Conservation (phyloP, 2,888 invertebrate species). For the Dromius quadrimaculatus region DNA sequence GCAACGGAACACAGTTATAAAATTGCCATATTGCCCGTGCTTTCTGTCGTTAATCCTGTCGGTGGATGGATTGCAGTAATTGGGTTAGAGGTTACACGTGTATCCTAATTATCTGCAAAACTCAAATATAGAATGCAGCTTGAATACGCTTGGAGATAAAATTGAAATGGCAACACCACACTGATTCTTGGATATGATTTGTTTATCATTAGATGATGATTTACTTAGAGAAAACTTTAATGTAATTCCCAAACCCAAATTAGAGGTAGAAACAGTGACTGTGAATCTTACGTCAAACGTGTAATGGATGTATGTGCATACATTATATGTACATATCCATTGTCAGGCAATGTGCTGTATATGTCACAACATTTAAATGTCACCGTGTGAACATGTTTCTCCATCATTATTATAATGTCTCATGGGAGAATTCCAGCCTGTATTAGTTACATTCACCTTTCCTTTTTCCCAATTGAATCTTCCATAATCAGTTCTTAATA, state of each 20-base stretch:
- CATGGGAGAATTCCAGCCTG: background rate
- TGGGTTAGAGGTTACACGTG: conserved; percentile 1
- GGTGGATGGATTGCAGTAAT: conserved; percentile 3
- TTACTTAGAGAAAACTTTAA: no score
- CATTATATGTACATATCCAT: conserved; percentile 8
- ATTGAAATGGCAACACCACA: no score
- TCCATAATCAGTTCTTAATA: no score
- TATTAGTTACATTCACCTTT: no score
- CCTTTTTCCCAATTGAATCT: no score
- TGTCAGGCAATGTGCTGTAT: conserved; percentile 12
- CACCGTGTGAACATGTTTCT: conserved; percentile 16
- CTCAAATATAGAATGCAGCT: background rate
- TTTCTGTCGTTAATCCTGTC: background rate
- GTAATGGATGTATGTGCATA: conserved; percentile 21
- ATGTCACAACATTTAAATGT: conserved; percentile 31
- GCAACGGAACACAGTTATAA: conserved; percentile 7
- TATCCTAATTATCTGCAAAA: background rate
- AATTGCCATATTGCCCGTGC: background rate
- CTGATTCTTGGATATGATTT: no score
- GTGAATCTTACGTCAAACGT: conserved; percentile 19
- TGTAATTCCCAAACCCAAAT: background rate
- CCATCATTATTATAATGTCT: conserved; percentile 16
- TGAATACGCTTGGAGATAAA: no score
- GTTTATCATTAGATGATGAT: no score
- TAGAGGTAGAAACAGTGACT: background rate